A percentile compares a stretch with the other conserved stretches of the same genome.
These are phyloP conservation scores for Acholoe squamosa DNA, from an alignment of 2,888 invertebrate species.

Conservation along the genomic window DNA sequence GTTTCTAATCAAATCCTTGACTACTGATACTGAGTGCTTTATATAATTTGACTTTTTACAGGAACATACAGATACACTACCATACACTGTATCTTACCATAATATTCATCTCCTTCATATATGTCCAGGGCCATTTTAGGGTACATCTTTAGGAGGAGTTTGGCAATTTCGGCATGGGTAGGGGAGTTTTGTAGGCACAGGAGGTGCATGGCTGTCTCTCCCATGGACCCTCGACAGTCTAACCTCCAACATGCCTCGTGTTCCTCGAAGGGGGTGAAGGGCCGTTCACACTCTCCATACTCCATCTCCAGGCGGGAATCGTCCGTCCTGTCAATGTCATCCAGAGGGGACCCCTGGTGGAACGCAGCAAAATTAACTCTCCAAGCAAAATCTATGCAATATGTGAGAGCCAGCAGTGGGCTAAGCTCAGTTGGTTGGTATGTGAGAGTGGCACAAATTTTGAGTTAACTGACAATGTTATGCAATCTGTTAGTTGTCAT, in stretches of 20 bases:
- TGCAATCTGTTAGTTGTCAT: too few species aligned
- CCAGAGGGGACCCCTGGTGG: constrained; percentile 63
- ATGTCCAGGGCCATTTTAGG: constrained; percentile 95
- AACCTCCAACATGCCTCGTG: constrained; percentile 97
- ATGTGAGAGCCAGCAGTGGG: not conserved
- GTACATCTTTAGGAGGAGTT: constrained; percentile 94
- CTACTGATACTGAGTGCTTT: too few species aligned
- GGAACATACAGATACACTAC: too few species aligned
- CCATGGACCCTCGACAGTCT: constrained; percentile 96
- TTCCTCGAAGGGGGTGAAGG: constrained; percentile 75
- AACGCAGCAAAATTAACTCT: not conserved
- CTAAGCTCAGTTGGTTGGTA: too few species aligned
- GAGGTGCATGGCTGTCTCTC: constrained; percentile 96
- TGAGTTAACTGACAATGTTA: too few species aligned
- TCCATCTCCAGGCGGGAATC: constrained; percentile 74
- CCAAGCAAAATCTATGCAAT: not conserved
- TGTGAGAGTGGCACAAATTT: too few species aligned
- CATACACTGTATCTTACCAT: constrained; percentile 86
- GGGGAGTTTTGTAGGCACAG: constrained; percentile 97
- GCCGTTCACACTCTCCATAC: constrained; percentile 73
- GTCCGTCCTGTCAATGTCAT: constrained; percentile 64
- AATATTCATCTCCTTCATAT: constrained; percentile 98
- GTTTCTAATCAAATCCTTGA: too few species aligned
- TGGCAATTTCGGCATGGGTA: constrained; percentile 91
- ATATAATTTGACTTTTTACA: too few species aligned